Conservation (phyloP, 1,140 invertebrate species). For the Tetragonula clypearis region DNA sequence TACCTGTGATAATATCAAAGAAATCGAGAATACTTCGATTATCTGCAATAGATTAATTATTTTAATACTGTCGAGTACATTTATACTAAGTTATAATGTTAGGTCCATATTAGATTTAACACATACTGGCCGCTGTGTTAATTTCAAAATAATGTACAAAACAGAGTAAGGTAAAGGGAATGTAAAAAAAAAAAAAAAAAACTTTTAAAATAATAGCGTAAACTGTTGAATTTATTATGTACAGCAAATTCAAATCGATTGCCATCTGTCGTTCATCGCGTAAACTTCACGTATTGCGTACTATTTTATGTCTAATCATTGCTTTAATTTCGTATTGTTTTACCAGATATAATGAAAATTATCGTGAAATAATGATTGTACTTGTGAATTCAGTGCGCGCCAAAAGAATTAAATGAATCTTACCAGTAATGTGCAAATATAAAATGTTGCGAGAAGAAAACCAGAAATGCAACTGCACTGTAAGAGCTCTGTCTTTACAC, state of each 20-base stretch:
- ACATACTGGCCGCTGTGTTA: no score
- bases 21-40: neutral
- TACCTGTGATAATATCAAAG: neutral
- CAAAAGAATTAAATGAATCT: neutral
- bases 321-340: neutral
- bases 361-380: neutral
- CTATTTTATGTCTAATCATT: neutral
- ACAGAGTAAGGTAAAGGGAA: neutral
- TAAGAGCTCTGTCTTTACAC: neutral
- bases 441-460: neutral
- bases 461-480: neutral
- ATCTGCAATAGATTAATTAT: neutral
- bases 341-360: neutral
- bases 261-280: constrained; percentile 42
- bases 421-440: constrained; percentile 1
- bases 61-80: neutral
- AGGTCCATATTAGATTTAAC: no score
- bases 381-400: neutral
- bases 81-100: neutral
- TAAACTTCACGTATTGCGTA: neutral
- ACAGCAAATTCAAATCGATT: neutral
- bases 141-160: neutral
- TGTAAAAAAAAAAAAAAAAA: no score
- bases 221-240: neutral
- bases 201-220: neutral